phyloP scores from a whole-genome alignment of 2,888 invertebrate genomes.

The Tachina grossa region DNA sequence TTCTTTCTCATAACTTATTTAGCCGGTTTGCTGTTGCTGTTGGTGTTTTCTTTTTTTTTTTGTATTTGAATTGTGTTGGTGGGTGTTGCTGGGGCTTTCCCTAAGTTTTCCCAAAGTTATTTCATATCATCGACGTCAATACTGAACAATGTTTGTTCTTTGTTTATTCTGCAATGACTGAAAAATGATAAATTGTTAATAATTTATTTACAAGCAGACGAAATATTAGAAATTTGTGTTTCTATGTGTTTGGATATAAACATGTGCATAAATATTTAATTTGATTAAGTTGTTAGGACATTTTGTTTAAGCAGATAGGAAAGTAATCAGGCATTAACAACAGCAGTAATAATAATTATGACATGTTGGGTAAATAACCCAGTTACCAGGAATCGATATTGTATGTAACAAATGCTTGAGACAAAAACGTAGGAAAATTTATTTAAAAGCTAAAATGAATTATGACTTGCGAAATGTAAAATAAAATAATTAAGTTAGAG shows the following conservation, averaged over 20 bases:
- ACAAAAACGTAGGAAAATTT: neutral
- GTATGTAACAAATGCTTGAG: neutral
- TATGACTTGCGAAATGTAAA: neutral
- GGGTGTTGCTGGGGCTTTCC: conserved; percentile 29
- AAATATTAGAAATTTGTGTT: conserved; percentile 16
- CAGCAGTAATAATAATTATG: neutral
- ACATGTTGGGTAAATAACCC: conserved; percentile 12
- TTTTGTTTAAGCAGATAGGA: conserved; percentile 5
- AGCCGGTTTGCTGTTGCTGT: conserved; percentile 3
- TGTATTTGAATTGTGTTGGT: conserved; percentile 25
- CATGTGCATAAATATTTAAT: conserved; percentile 29
- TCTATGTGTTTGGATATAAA: neutral
- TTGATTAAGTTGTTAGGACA: conserved; percentile 37
- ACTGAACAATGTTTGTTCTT: conserved; percentile 56
- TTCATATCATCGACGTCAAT: conserved; percentile 53
- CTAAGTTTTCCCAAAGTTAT: conserved; percentile 17
- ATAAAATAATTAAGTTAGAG: no score
- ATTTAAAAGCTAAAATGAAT: neutral
- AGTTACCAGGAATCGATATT: conserved; percentile 1
- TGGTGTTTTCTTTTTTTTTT: conserved; percentile 11
- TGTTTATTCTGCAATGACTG: conserved; percentile 25
- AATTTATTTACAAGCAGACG: conserved; percentile 43
- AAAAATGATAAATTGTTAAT: conserved; percentile 58
- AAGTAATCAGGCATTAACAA: neutral
- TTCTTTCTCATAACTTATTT: conserved; percentile 18